Conservation (phyloP, 2,888 invertebrate species). For the Operophtera brumata region DNA sequence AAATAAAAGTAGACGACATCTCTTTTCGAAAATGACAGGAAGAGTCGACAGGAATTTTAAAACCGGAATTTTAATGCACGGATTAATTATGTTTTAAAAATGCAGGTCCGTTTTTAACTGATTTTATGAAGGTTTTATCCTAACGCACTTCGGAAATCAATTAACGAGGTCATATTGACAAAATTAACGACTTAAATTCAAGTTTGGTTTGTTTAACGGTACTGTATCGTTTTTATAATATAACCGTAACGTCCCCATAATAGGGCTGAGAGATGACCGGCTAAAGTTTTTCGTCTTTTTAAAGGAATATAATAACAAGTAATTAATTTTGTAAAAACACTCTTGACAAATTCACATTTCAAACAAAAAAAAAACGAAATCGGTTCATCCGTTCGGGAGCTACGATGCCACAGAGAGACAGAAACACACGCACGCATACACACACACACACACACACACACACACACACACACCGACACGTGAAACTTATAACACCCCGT, state of each 20-base stretch:
- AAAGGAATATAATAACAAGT: no score
- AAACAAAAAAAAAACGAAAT: no score
- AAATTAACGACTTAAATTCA: conserved; percentile 27
- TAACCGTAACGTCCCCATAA: conserved; percentile 27
- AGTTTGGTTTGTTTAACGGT: conserved; percentile 30
- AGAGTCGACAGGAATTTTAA: background rate
- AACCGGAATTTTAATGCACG: background rate
- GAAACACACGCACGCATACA: no score
- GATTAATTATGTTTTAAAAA: background rate
- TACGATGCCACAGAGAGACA: no score
- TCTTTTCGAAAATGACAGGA: no score
- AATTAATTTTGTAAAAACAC: no score
- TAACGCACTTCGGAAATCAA: conserved; percentile 7
- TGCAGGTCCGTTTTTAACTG: conserved; percentile 7
- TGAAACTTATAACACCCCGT: no score
- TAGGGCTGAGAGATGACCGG: conserved; percentile 3
- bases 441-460: no score
- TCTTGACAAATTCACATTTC: no score
- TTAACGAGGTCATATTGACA: conserved; percentile 23
- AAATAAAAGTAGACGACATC: no score
- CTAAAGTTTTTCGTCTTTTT: background rate
- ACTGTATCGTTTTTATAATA: conserved; percentile 25
- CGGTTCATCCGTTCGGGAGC: no score
- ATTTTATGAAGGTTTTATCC: background rate
- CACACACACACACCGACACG: no score